Evolutionary conservation across 2,888 invertebrate species (phyloP), one percentile per base, ranked within the genome.

Genomic region (Escarpia spicata): DNA sequence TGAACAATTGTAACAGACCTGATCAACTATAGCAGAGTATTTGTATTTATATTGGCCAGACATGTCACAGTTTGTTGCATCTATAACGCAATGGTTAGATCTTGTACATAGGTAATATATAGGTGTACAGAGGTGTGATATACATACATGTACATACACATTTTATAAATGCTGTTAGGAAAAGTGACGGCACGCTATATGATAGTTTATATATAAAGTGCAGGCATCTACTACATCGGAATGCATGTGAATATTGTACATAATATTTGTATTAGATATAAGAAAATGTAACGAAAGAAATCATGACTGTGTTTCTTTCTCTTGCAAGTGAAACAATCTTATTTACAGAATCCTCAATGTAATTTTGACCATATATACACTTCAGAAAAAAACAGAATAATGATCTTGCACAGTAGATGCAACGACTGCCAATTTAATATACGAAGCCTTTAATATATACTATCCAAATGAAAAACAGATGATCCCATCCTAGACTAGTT

Each of bases 201-300:
- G 19, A 75, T 75, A 75, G 75, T 75, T 75, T 75, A 75, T 75
- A 75, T 75, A 75, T 75, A 75, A 75, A 75, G 75, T 75, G 26
- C 75, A 75, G 75, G 75, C n/a, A 75, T 75, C 26, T 75, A 6
- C 75, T 75, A 75, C 26, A 75, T 75, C 19, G 15, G 75, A n/a
- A 75, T 75, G n/a, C 75, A 75, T 75, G 19, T 75, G 19, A 75
- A 75, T 75, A 75, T 75, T 75, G 75, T 75, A 75, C 75, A 75
- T 9, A 52, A 52, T 75, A 75, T 75, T 75, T 75, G 75, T 75
- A 75, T 75, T 75, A 75, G 75, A 75, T 75, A 75, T 75, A 75
- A 75, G 75, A 75, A 75, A 75, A 75, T 75, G n/a, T 75, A 75
- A 75, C n/a, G 26, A 75, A 75, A n/a, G 19, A 75, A 75, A n/a